These are phyloP conservation scores for Galago senegalensis DNA, from an alignment of 2,797 vertebrate species.

Conservation along the genomic window DNA sequence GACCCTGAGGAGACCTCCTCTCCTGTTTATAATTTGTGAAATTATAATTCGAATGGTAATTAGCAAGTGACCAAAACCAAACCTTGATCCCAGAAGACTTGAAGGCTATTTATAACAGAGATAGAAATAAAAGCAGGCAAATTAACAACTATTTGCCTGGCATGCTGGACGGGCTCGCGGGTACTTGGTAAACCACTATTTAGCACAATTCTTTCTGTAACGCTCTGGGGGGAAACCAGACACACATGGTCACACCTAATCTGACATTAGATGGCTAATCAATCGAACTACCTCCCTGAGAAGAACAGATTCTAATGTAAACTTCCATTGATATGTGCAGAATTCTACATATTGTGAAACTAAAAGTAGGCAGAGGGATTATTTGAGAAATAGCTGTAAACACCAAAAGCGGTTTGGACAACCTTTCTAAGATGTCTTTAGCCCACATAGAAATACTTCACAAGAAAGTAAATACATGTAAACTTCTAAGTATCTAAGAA, in stretches of 20 bases:
- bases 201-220: slow-evolving; percentile 42
- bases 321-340: background rate
- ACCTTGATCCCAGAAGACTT: slow-evolving; percentile 72
- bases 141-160: background rate
- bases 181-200: background rate
- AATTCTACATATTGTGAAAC: background rate
- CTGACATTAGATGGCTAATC: slow-evolving; percentile 40
- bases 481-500: slow-evolving; percentile 34
- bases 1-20: slow-evolving; percentile 53
- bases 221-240: background rate
- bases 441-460: slow-evolving; percentile 3
- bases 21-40: slow-evolving; percentile 81
- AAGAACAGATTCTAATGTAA: background rate
- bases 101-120: background rate
- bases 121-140: slow-evolving; percentile 66
- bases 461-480: background rate
- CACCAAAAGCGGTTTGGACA: background rate
- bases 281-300: slow-evolving; percentile 20
- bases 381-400: slow-evolving; percentile 23
- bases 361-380: background rate
- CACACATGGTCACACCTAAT: background rate
- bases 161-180: background rate
- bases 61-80: slow-evolving; percentile 75
- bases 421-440: background rate
- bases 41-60: slow-evolving; percentile 82